Evolutionary conservation across 2,113 vertebrate genomes (phyloP), one percentile per base, ranked within the genome.

Genomic region (Hyaena hyaena): DNA sequence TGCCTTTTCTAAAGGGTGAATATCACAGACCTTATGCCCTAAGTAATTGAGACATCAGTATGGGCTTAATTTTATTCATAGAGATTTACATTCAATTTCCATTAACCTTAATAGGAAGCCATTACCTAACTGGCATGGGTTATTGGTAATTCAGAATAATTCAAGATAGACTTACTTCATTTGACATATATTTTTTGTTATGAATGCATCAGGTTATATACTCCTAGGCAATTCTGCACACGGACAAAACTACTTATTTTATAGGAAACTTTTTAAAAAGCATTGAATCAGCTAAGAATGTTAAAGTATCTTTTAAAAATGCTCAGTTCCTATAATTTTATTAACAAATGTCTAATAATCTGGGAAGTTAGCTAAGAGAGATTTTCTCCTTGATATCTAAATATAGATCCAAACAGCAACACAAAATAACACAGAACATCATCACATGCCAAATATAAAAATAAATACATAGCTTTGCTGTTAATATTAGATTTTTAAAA

Each of bases 101-200:
- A 95, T 97, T 97, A 97, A 90, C 88, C 21, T 94, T 95, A 96
- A 97, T 95, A 97, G 83, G 24, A 95, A 97, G 43, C 66, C n/a
- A 91, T 98, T 98, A 93, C 76, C 68, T 91, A 94, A 81, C 16
- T 84, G 92, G 43, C 76, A 33, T 9, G 3, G 31, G 58, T 84
- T 85, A 95, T 14, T 69, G 94, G 35, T 61, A 97, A 96, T 53
- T 96, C 61, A 98, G 63, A 97, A 96, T 94, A 97, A 98, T 79
- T 89, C 10, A 95, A 93, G 69, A 94, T 26, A 90, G 28, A 95
- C 10, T 76, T 93, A 88, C 35, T 73, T 33, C 2, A 77, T 85
- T 92, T 94, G 19, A 79, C 45, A 66, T 93, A 95, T 93, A 39
- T 61, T 61, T 61, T 76, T 71, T 24, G 17, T 89, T 93, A 94